A percentile compares a stretch with the other conserved stretches of the same genome.
Conservation (phyloP, 2,797 vertebrate genomes). For the Argentina silus region DNA sequence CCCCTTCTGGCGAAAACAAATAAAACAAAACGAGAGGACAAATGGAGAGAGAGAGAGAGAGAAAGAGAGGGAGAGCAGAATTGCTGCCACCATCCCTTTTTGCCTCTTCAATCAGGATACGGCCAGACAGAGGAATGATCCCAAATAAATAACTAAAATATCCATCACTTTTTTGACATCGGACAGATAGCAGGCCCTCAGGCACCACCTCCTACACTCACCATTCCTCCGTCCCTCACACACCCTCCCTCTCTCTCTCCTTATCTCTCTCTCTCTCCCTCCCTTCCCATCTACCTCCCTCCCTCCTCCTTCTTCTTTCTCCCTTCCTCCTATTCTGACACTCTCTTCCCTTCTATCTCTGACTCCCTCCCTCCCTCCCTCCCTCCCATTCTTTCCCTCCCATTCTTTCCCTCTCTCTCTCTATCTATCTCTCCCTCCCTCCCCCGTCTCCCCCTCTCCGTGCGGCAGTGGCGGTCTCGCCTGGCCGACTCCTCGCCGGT, state of each 20-base stretch:
- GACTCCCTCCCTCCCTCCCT: slow-evolving; percentile 42
- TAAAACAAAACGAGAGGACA: slow-evolving; percentile 61
- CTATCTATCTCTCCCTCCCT: slow-evolving; percentile 37
- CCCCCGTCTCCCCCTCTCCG: neutral
- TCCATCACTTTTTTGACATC: slow-evolving; percentile 23
- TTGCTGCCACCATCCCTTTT: neutral
- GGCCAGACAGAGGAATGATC: slow-evolving; percentile 10
- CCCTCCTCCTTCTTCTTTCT: slow-evolving; percentile 2
- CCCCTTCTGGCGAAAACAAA: slow-evolving; percentile 66
- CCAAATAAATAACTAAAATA: slow-evolving; percentile 15
- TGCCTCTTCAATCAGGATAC: slow-evolving; percentile 55
- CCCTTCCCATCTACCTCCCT: neutral
- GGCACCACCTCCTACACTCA: neutral
- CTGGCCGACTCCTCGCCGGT: slow-evolving; percentile 10
- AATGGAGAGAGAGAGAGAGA: slow-evolving; percentile 41
- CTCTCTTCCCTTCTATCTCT: slow-evolving; percentile 11
- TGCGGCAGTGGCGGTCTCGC: neutral
- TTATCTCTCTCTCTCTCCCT: neutral
- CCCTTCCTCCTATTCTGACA: neutral
- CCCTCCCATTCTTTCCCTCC: neutral
- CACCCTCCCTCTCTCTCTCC: neutral
- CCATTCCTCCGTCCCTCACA: neutral
- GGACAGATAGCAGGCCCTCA: neutral
- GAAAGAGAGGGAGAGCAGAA: neutral
- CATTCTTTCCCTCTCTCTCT: slow-evolving; percentile 3